Evolutionary conservation across 1,140 invertebrate genomes (phyloP).

Genomic region (Heliconius nattereri): DNA sequence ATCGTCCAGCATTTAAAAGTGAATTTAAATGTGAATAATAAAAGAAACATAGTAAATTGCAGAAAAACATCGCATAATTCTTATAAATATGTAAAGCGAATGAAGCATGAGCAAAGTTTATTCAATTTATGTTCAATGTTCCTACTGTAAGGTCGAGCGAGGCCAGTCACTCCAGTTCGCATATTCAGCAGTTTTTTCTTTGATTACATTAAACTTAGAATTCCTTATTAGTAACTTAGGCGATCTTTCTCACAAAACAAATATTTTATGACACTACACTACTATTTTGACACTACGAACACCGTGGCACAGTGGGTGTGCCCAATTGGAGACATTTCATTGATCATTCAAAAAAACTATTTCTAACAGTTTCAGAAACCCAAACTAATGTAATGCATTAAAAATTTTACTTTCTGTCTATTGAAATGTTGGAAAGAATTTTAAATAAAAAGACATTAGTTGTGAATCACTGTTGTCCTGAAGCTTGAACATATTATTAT

Average conservation of each 20-base stretch:
- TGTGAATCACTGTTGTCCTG: too few species aligned
- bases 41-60: background rate
- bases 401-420: too few species aligned
- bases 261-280: too few species aligned
- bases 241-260: background rate
- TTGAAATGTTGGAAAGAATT: too few species aligned
- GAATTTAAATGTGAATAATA: background rate
- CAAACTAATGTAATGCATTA: too few species aligned
- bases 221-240: background rate
- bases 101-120: background rate
- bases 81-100: background rate
- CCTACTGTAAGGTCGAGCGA: background rate
- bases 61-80: conserved; percentile 3
- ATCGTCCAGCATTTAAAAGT: too few species aligned
- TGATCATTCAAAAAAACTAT: too few species aligned
- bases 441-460: too few species aligned
- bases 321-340: too few species aligned
- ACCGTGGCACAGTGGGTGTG: background rate
- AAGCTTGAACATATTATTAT: too few species aligned
- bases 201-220: background rate
- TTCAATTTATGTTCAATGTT: background rate
- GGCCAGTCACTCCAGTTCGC: background rate
- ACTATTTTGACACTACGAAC: background rate
- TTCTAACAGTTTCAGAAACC: too few species aligned
- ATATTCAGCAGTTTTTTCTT: conserved; percentile 7